A percentile compares a stretch with the other conserved stretches of the same genome.
Evolutionary conservation across 2,797 vertebrate species (phyloP).

Genomic region (Coregonus ussuriensis): DNA sequence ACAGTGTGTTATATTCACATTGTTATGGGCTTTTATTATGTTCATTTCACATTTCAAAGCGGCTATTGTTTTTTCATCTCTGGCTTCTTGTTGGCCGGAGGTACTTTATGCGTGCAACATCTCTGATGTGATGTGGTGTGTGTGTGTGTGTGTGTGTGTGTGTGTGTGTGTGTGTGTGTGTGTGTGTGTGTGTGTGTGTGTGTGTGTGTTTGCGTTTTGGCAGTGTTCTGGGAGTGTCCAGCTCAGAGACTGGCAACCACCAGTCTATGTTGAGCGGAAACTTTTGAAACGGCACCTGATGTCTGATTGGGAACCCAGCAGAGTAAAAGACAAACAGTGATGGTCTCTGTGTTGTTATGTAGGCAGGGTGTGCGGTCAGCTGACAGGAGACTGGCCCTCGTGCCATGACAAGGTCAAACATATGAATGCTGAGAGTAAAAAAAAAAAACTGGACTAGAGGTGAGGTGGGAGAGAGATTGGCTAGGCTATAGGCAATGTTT

Average conservation of each 20-base stretch:
- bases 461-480: background rate
- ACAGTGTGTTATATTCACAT: slow-evolving; percentile 1
- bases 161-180: background rate
- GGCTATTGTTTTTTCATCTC: background rate
- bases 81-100: background rate
- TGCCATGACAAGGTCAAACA: slow-evolving; percentile 59
- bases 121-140: background rate
- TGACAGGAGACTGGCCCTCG: slow-evolving; percentile 57
- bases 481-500: slow-evolving; percentile 4
- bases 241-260: slow-evolving; percentile 9
- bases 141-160: background rate
- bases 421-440: slow-evolving; percentile 15
- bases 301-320: slow-evolving; percentile 47
- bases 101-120: background rate
- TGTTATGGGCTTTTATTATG: background rate
- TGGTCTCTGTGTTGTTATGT: slow-evolving; percentile 38
- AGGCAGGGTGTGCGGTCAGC: slow-evolving; percentile 47
- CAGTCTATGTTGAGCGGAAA: slow-evolving; percentile 10
- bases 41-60: background rate
- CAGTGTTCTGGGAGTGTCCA: slow-evolving; percentile 26
- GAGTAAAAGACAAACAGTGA: slow-evolving; percentile 60
- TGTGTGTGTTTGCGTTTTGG: slow-evolving; percentile 4
- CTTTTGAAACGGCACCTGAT: slow-evolving; percentile 19
- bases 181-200: slow-evolving; percentile 5
- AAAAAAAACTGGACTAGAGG: background rate